Evolutionary conservation across 2,113 vertebrate genomes (phyloP).

Genomic region (Amia ocellicauda): DNA sequence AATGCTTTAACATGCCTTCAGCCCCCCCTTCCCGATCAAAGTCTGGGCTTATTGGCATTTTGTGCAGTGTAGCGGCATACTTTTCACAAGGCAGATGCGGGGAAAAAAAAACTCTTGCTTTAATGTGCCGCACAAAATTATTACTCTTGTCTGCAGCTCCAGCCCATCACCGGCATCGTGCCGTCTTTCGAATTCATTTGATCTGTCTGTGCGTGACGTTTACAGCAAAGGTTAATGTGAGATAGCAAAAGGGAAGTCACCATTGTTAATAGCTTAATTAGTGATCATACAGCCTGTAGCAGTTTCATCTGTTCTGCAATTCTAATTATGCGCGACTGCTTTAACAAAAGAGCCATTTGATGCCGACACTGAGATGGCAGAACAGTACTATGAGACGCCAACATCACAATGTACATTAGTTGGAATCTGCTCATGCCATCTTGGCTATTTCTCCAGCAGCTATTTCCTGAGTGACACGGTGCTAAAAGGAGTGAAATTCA

Average conservation of each 20-base stretch:
- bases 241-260: constrained; percentile 35
- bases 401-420: no score
- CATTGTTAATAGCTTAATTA: constrained; percentile 33
- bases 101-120: neutral
- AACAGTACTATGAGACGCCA: neutral
- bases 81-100: constrained; percentile 1
- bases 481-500: no score
- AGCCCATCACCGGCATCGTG: neutral
- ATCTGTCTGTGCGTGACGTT: constrained; percentile 12
- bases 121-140: neutral
- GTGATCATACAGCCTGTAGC: constrained; percentile 7
- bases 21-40: no score
- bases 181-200: constrained; percentile 7
- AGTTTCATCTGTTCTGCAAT: constrained; percentile 20
- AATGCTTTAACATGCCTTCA: no score
- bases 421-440: no score
- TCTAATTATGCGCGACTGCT: constrained; percentile 9
- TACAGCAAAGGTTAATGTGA: constrained; percentile 30
- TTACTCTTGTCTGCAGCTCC: neutral
- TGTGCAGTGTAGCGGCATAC: neutral
- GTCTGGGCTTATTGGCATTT: neutral
- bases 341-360: neutral
- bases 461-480: no score
- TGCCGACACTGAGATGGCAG: neutral
- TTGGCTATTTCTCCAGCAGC: no score